Base-by-base conservation (phyloP, 2,113 vertebrate species). In the Gavia stellata region DNA sequence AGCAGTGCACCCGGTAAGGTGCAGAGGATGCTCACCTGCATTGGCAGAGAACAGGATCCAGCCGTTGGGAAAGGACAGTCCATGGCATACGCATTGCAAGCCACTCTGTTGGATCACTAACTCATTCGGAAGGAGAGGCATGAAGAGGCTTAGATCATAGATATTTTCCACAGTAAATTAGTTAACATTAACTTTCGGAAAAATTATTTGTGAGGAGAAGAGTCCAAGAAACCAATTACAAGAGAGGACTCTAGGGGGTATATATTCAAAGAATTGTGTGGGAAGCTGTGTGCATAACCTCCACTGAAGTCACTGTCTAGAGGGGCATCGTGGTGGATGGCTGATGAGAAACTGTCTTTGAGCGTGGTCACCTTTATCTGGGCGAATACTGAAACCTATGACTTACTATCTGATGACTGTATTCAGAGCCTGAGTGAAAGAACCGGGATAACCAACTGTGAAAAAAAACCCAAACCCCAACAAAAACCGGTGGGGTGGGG, bases 91-190 rank as follows among this genome's bases (percentile, higher is more conserved):
- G 42, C 36, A 25, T 23, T 88, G 59, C 74, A 95, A 93, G 75
- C 59, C 79, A 49, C 73, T 59, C 86, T 68, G 53, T 42, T 90
- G 94, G 79, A 91, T 94, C 65, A 49, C 66, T 83, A 79, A 45
- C 68, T 81, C 86, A 24, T 90, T 86, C 79, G 31, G 86, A 95
- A 96, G 83, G 86, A 94, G 68, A 66, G 53, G 17, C 90, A 49
- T 16, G 93, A 92, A 97, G 90, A 88, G 42, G 71, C 77, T 96
- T 97, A 92, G 88, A 74, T 95, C 92, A 95, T 70, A 93, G 91
- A 71, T 87, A 86, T 88, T 97, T 97, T 97, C 84, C 90, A 92
- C 88, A 94, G 86, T 67, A 94, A 94, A 95, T 96, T 94, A 84
- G 90, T 95, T 96, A 94, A 18, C 75, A 68, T 83, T 58, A 80